Percentiles rank a stretch among this genome's conserved stretches.
These are phyloP conservation scores for Pipra filicauda DNA, from an alignment of 2,113 vertebrate genomes.

Conservation along the genomic window DNA sequence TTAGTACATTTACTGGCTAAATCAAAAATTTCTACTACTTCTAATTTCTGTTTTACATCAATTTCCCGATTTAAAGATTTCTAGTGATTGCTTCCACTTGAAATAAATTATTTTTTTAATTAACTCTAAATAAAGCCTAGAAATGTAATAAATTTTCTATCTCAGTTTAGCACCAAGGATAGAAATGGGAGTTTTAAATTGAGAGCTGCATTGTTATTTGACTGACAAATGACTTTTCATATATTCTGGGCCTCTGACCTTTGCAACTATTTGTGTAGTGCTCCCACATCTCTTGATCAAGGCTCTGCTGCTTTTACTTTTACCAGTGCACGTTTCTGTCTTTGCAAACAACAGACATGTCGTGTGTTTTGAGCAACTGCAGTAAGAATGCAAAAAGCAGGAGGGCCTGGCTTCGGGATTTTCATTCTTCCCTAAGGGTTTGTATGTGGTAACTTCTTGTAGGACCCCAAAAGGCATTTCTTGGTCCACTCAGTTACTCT, in stretches of 20 bases:
- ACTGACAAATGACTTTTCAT: background rate
- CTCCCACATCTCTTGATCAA: background rate
- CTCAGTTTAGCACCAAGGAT: background rate
- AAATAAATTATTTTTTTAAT: background rate
- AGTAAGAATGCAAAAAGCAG: background rate
- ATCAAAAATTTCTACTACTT: background rate
- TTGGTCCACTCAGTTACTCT: background rate
- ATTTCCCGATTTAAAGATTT: background rate
- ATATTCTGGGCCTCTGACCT: background rate
- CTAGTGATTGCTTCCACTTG: background rate
- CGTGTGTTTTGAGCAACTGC: fast-evolving
- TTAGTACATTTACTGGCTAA: background rate
- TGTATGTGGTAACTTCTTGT: background rate
- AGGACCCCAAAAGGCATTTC: background rate
- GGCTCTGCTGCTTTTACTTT: background rate
- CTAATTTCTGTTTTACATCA: background rate
- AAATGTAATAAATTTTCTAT: background rate
- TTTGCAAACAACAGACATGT: background rate
- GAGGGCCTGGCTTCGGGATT: background rate
- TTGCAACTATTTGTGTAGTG: background rate
- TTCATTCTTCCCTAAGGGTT: background rate
- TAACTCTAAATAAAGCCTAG: background rate
- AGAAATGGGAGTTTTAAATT: background rate
- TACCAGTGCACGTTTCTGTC: background rate
- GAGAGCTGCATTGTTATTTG: background rate